Evolutionary conservation across 2,888 invertebrate genomes (phyloP).

Genomic region (Nezara viridula): DNA sequence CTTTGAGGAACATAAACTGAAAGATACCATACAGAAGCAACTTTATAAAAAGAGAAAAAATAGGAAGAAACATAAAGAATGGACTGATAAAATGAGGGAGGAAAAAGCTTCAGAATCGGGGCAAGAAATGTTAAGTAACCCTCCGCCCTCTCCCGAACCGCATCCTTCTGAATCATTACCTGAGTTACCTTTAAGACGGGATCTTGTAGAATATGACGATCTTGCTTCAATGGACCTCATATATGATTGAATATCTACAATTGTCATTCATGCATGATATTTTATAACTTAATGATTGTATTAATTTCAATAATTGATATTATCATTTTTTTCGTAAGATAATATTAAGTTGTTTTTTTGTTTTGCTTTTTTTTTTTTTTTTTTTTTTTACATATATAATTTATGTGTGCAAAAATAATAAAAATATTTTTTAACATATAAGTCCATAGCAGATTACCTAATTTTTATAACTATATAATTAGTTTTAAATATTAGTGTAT

Average conservation of each 20-base stretch:
- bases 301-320: constrained; percentile 13
- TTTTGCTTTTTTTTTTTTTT: not conserved
- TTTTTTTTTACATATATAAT: not conserved
- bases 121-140: constrained; percentile 60
- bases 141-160: constrained; percentile 62
- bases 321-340: not conserved
- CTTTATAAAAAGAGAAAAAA: constrained; percentile 41
- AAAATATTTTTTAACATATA: not conserved
- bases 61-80: not conserved
- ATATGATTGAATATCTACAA: constrained; percentile 27
- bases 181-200: constrained; percentile 57
- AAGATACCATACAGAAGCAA: not conserved
- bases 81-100: constrained; percentile 45
- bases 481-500: not conserved
- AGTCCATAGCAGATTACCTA: not conserved
- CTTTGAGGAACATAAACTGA: constrained; percentile 58
- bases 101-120: constrained; percentile 55
- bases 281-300: constrained; percentile 11
- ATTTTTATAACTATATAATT: not conserved
- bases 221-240: constrained; percentile 57
- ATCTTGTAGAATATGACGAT: constrained; percentile 57
- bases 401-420: constrained; percentile 11
- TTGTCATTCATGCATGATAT: not conserved
- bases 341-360: not conserved
- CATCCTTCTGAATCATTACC: constrained; percentile 55